Base-by-base conservation (phyloP, 2,113 vertebrate genomes). In the Spea bombifrons region DNA sequence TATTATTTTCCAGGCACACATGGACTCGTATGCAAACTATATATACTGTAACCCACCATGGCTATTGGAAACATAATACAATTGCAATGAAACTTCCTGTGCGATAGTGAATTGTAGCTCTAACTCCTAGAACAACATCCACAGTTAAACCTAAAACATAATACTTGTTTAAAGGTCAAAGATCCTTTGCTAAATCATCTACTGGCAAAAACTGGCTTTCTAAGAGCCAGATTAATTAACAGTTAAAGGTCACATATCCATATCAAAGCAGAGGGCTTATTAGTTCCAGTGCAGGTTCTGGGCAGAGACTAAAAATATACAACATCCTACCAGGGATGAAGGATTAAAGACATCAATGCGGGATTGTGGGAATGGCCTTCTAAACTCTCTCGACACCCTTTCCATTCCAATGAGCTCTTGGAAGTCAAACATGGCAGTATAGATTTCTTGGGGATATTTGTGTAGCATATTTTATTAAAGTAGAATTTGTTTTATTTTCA, bases 121-220 rank as follows among this genome's bases (percentile, higher is more conserved):
- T 0, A 75, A 76, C 73, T 80, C 61, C 0, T 0, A 43, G 61
- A 69, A 68, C 74, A 43, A 75, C 73, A 73, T 50, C 52, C 71
- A 82, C 3, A 81, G 73, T 52, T 82, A 30, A 44, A 68, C 83
- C 80, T 84, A 84, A 82, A 84, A 76, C 30, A 86, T 80, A 81
- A 85, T 82, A 75, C 78, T 80, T 46, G 78, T 73, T 71, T 82
- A 84, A 87, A 87, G 83, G 85, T 82, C 82, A 80, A 85, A 84
- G 75, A 53, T 80, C 71, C 80, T 83, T 71, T 50, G 82, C 76
- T 83, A 81, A 76, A 88, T 78, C 86, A 88, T 85, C 86, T 84
- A 84, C 64, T 75, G 79, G 81, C 50, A 80, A 83, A 82, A 87
- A 85, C 49, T 61, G 0, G 0, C 75, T 82, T 64, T 49, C 82